phyloP scores from a whole-genome alignment of 2,797 vertebrate genomes.

The Argya squamiceps region DNA sequence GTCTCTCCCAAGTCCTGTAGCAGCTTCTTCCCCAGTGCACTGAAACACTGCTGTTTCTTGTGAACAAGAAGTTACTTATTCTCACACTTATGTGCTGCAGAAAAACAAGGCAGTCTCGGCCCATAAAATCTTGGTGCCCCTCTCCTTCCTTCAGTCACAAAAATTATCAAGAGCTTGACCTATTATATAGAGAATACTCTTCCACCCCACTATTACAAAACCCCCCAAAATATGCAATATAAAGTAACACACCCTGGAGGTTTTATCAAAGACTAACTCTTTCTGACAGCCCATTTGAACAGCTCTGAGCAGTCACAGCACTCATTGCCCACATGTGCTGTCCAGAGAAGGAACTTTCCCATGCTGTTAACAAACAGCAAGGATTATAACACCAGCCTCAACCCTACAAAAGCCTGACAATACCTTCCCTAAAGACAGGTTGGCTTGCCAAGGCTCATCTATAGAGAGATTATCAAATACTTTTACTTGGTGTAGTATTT shows the following conservation, averaged over 20 bases:
- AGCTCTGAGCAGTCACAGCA: neutral
- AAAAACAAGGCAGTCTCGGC: neutral
- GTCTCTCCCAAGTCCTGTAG: neutral
- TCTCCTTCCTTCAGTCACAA: neutral
- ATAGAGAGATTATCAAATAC: neutral
- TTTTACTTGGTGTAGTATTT: neutral
- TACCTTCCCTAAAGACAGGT: neutral
- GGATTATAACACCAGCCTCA: neutral
- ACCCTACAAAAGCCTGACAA: neutral
- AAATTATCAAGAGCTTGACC: neutral
- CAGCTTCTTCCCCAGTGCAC: neutral
- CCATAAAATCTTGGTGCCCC: neutral
- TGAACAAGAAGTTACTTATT: neutral
- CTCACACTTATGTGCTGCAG: neutral
- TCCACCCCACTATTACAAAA: neutral
- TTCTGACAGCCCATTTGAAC: neutral
- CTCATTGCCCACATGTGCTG: rapidly evolving
- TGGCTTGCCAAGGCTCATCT: neutral
- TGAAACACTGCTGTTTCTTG: neutral
- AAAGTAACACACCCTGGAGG: neutral
- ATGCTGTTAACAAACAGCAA: rapidly evolving
- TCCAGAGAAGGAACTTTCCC: neutral
- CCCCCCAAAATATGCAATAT: neutral
- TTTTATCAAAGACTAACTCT: neutral
- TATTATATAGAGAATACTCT: neutral